Base-by-base conservation (phyloP, 2,797 vertebrate species). In the Ispidina picta region DNA sequence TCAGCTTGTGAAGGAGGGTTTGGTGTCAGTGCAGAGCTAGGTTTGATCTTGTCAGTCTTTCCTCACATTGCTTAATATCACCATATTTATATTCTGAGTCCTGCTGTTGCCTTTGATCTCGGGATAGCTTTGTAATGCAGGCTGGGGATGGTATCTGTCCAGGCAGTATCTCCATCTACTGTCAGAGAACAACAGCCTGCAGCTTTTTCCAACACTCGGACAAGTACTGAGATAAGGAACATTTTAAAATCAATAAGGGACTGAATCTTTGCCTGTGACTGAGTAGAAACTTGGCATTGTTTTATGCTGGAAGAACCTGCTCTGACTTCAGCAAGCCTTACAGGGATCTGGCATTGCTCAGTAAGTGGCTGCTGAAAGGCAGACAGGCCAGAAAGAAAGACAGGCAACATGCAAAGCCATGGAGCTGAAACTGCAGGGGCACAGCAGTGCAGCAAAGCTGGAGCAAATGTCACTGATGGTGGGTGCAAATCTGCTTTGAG, bases 81-180 rank as follows among this genome's bases (percentile, higher is more conserved):
- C 55, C 54, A 39, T 80, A 75, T 83, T 82, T 91, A 80, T 83
- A 69, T 91, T 84, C 93, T 91, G 77, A 56, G 35, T 44, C 22
- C 72, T 59, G 33, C 72, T 77, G 62, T 63, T 92, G 58, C 20
- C 85, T 93, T 88, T 94, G 78, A 86, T 91, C 89, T 79, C 41
- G 15, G 37, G 11, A 15, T 70, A 70, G 37, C 60, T 62, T 76
- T 72, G 79, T 63, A 69, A 60, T 23, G 66, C 52, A 49, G 79
- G 13, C n/a, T 86, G 56, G 37, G 60, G 39, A 55, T 1, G 6
- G 58, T 77, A 66, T 82, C 82, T 91, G 55, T 54, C 72, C 69
- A 28, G 20, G 55, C 2, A 1, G 28, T 59, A 63, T n/a, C 35
- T 90, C 39, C 33, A 18, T 74, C 71, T 76, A 28, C 64, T 0